Base-by-base conservation (phyloP, 1,140 invertebrate species). In the Teleopsis dalmanni region DNA sequence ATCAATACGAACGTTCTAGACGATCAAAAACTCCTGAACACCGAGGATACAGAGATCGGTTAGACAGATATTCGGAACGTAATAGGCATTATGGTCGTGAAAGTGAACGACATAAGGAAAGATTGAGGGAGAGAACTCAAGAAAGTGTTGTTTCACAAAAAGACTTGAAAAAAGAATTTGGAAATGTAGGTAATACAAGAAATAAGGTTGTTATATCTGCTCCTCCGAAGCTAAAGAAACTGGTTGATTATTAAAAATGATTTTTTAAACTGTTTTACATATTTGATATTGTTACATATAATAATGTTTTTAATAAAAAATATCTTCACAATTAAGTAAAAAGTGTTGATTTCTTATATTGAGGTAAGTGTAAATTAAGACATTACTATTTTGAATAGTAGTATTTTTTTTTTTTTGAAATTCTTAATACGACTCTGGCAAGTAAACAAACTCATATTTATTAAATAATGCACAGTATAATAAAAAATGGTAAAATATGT, bases 181-280 rank as follows among this genome's bases (percentile, higher is more conserved):
- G 36, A n/a, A 26, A 41, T 42, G 37, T 37, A 37, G 22, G 47
- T 9, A 37, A 48, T n/a, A 35, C 31, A 16, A 25, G 62, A 9
- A 61, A 59, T 18, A 56, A 62, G 5, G 57, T 68, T 18, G 62
- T 68, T 22, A 68, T 68, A 14, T 68, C 65, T 23, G 65, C 65
- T 14, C 65, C 65, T 18, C 62, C 65, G 11, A 69, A 69, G 48
- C 53, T 68, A 21, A 70, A 68, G 43, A 70, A 70, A 57, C 51
- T 70, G 41, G 66, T 70, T 33, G 66, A 70, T 49, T 70, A 70
- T 50, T 70, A 51, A 58, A 31, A n/a, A n/a, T n/a, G n/a, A n/a
- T n/a, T n/a, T n/a, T n/a, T n/a, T n/a, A n/a, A n/a, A n/a, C n/a
- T n/a, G n/a, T n/a, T n/a, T n/a, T n/a, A n/a, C n/a, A n/a, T n/a